phyloP scores from a whole-genome alignment of 2,113 vertebrate genomes.

The Sapayoa aenigma region DNA sequence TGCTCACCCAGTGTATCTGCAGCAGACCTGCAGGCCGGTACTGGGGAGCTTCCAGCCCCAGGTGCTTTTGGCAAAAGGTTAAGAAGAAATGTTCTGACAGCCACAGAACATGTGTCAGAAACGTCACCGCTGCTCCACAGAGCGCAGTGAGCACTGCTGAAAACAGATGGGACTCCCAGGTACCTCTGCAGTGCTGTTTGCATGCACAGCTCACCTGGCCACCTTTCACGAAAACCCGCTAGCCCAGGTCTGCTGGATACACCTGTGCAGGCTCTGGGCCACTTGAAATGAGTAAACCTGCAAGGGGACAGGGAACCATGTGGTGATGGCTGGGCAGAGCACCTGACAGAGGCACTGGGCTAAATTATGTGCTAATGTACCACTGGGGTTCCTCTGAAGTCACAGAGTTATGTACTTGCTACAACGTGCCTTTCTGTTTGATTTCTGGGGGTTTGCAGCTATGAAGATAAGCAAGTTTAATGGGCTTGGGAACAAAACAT shows the following conservation, averaged over 20 bases:
- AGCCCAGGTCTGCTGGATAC: neutral
- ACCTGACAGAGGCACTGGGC: neutral
- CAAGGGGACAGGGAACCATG: neutral
- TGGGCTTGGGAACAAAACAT: neutral
- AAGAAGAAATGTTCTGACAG: neutral
- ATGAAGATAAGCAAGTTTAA: neutral
- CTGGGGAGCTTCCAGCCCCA: neutral
- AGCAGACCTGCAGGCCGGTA: neutral
- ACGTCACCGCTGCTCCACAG: neutral
- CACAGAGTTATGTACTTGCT: neutral
- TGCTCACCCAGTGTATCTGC: neutral
- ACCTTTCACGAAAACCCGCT: neutral
- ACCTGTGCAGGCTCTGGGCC: neutral
- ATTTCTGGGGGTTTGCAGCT: neutral
- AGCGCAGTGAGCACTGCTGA: neutral
- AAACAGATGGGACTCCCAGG: neutral
- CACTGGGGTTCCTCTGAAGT: neutral
- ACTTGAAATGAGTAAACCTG: neutral
- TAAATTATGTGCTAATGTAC: accelerated
- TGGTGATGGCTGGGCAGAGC: neutral
- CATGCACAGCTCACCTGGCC: neutral
- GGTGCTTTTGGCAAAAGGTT: neutral
- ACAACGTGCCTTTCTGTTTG: neutral
- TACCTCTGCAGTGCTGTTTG: accelerated
- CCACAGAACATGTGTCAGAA: neutral